phyloP scores from a whole-genome alignment of 2,797 vertebrate species.

The Erpetoichthys calabaricus region DNA sequence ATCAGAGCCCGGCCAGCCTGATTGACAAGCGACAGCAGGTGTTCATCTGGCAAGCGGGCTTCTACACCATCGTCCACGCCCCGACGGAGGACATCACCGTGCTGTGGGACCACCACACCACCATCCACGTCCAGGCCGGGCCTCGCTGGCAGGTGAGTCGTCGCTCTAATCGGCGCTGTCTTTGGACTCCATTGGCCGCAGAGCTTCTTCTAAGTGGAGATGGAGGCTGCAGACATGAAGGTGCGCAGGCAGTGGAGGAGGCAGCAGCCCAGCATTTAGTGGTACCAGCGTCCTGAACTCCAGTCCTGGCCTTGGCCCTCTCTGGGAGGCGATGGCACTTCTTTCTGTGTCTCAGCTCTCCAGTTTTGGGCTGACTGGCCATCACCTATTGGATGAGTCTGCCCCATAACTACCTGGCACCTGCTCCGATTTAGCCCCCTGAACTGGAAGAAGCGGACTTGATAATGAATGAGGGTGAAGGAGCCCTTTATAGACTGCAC shows the following conservation, averaged over 20 bases:
- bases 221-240: not conserved
- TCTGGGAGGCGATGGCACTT: too few species aligned
- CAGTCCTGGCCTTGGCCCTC: too few species aligned
- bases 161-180: too few species aligned
- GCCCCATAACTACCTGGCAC: too few species aligned
- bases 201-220: not conserved
- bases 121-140: conserved; percentile 78
- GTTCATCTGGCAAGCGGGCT: conserved; percentile 74
- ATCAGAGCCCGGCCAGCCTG: conserved; percentile 69
- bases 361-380: too few species aligned
- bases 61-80: conserved; percentile 76
- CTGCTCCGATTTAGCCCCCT: too few species aligned
- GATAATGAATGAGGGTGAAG: too few species aligned
- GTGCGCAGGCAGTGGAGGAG: too few species aligned
- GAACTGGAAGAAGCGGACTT: too few species aligned
- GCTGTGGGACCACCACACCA: conserved; percentile 90
- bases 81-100: conserved; percentile 68
- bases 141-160: conserved; percentile 77
- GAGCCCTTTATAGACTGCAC: too few species aligned
- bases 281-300: not conserved
- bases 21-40: conserved; percentile 57
- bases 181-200: not conserved
- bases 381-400: too few species aligned
- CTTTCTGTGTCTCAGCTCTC: too few species aligned
- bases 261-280: not conserved